Conservation (phyloP, 2,888 invertebrate species). For the Lutraria lutraria region DNA sequence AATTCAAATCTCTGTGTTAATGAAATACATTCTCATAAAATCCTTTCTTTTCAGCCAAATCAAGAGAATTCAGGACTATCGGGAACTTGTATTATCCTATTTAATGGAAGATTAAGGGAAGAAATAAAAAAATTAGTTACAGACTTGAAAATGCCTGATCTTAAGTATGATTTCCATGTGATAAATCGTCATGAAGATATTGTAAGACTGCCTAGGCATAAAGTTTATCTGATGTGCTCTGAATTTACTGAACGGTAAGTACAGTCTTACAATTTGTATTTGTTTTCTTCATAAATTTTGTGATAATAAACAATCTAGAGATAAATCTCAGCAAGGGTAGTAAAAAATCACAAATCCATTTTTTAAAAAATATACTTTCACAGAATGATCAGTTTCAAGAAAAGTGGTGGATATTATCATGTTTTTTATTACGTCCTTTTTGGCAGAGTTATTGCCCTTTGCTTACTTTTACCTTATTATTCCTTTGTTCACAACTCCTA, state of each 20-base stretch:
- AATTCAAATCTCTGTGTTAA: neutral
- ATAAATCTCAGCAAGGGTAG: neutral
- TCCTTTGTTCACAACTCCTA: no score
- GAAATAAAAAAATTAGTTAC: neutral
- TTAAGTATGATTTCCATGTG: neutral
- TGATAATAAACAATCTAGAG: neutral
- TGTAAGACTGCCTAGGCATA: neutral
- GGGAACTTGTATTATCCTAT: neutral
- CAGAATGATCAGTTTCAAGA: no score
- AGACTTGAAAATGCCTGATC: neutral
- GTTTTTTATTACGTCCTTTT: no score
- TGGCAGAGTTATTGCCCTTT: no score
- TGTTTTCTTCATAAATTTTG: neutral
- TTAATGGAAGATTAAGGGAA: neutral
- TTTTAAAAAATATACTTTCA: no score
- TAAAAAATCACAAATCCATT: no score
- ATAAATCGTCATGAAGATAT: neutral
- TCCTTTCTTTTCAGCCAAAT: neutral
- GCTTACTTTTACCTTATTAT: no score
- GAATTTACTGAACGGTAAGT: conserved; percentile 16
- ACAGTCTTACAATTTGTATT: no score
- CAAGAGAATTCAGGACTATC: neutral
- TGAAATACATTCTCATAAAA: neutral
- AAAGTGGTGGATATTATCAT: no score
- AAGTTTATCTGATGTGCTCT: neutral